phyloP scores from a whole-genome alignment of 1,140 invertebrate species.

The Cryptotermes secundus region DNA sequence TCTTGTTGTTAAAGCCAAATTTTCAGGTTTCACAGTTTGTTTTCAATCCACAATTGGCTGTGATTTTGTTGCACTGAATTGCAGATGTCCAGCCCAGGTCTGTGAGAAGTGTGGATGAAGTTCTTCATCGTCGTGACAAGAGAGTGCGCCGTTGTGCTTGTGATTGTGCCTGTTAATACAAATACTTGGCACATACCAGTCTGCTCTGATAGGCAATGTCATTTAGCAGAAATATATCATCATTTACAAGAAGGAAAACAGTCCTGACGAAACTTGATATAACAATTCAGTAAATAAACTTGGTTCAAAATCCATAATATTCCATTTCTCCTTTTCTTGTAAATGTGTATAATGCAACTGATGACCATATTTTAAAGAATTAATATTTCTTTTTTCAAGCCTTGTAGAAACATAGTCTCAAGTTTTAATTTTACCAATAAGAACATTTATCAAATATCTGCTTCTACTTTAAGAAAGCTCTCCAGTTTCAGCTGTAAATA shows the following conservation, averaged over 20 bases:
- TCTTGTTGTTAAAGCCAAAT: too few species aligned
- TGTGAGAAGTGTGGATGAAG: slow-evolving; percentile 54
- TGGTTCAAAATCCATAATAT: not conserved
- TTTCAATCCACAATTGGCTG: not conserved
- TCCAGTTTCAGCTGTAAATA: not conserved
- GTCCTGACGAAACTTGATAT: not conserved
- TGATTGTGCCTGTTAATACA: slow-evolving; percentile 56
- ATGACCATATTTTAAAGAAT: not conserved
- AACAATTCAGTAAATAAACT: not conserved
- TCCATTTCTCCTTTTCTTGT: not conserved
- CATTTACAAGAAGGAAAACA: not conserved
- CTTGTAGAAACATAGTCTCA: not conserved
- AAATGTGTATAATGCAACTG: not conserved
- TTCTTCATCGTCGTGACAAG: slow-evolving; percentile 50
- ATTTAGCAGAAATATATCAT: not conserved
- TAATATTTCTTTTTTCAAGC: not conserved
- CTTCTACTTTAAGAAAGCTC: not conserved
- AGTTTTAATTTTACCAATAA: slow-evolving; percentile 7
- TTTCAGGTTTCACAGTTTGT: too few species aligned
- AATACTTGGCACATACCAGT: not conserved
- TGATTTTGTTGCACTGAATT: slow-evolving; percentile 36
- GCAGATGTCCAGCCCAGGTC: slow-evolving; percentile 66
- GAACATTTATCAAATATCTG: not conserved
- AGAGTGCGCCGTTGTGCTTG: slow-evolving; percentile 62
- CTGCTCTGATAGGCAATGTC: not conserved